Conservation (phyloP, 2,888 invertebrate genomes). For the Eupithecia abbreviata region DNA sequence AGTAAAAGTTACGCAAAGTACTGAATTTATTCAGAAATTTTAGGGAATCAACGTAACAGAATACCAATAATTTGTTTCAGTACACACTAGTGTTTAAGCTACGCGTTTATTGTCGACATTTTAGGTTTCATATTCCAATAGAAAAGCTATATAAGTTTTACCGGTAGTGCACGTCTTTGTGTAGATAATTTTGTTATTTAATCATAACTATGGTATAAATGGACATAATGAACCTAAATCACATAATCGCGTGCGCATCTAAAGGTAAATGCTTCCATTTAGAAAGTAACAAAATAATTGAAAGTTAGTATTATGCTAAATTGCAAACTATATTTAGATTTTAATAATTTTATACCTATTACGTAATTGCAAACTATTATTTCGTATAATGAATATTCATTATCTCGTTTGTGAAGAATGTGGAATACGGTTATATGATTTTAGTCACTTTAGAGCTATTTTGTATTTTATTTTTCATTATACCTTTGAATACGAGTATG, state of each 20-base stretch:
- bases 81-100: neutral
- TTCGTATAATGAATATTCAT: neutral
- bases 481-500: too few relatives aligned
- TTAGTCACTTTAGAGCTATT: too few relatives aligned
- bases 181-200: neutral
- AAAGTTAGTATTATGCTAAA: slow-evolving; percentile 46
- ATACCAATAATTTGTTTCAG: neutral
- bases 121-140: neutral
- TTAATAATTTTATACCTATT: slow-evolving; percentile 13
- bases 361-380: neutral
- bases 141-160: neutral
- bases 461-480: too few relatives aligned
- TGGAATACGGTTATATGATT: neutral
- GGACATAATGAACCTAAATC: slow-evolving; percentile 3
- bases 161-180: neutral
- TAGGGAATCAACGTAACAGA: neutral
- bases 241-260: slow-evolving; percentile 1
- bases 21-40: neutral
- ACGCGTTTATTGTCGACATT: neutral
- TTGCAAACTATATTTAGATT: slow-evolving; percentile 21
- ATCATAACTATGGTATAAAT: neutral
- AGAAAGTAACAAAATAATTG: slow-evolving; percentile 42
- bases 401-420: neutral
- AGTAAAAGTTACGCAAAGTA: neutral
- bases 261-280: slow-evolving; percentile 12